Evolutionary conservation across 1,140 invertebrate genomes (phyloP), one percentile per base, ranked within the genome.

Genomic region (Aphelenchoides besseyi): DNA sequence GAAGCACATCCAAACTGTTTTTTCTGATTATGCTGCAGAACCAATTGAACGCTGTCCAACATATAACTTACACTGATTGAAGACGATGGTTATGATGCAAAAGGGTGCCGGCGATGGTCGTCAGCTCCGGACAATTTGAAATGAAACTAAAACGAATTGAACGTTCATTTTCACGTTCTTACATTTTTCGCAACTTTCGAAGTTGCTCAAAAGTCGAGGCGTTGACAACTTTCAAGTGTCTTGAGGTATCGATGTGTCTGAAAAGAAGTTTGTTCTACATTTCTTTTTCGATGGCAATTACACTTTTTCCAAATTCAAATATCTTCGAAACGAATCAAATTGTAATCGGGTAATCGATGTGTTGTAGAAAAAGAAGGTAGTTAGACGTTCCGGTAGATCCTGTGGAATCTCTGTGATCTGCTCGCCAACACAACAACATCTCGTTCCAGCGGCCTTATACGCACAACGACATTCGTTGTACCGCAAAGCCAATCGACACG

Each of bases 81-180:
- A 76, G 52, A 26, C 62, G 18, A 32, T 57, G 72, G 54, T 76
- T 76, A 26, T 63, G 37, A 2, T 68, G 23, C 1, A 76, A 35
- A 23, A 76, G n/a, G 2, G 66, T 73, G 52, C 74, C 74, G 37
- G 30, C 59, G 28, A 73, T 63, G 12, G 28, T 28, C 32, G 28
- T 61, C 30, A 76, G 35, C 28, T 74, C 52, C 30, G 76, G 76
- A 33, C 79, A 81, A 29, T 78, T 70, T 26, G 77, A 55, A 54
- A 76, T 79, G 28, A 73, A 72, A 37, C 74, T 75, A 53, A 64
- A 75, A 71, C 1, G 35, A 74, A 29, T 29, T 33, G 23, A 71
- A 73, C n/a, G 36, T 16, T 5, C n/a, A 33, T 57, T 29, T 29
- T n/a, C 35, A 76, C 18, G 23, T 52, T 16, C 66, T 59, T 72